A percentile compares a stretch with the other conserved stretches of the same genome.
These are phyloP conservation scores for Gymnogyps californianus DNA, from an alignment of 2,113 vertebrate species.

Conservation along the genomic window DNA sequence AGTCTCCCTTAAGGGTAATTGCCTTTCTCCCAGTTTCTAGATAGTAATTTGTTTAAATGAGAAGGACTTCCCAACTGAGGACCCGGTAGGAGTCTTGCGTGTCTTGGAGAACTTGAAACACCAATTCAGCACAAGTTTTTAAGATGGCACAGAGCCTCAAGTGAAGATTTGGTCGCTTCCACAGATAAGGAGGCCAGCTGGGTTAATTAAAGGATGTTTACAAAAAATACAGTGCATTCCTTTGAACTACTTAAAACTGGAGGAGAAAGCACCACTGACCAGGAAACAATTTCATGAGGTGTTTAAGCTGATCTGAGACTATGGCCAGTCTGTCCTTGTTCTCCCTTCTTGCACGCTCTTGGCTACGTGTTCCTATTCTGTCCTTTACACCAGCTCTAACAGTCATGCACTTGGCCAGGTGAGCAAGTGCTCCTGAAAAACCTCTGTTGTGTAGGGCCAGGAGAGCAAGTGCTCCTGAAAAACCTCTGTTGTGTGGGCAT, in stretches of 20 bases:
- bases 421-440: not conserved
- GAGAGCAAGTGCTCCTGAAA: not conserved
- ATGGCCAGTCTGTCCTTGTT: not conserved
- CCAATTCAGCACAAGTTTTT: not conserved
- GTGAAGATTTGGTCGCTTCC: not conserved
- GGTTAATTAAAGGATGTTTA: not conserved
- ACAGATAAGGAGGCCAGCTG: not conserved
- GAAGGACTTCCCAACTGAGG: not conserved
- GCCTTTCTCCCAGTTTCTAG: not conserved
- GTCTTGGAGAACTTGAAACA: not conserved
- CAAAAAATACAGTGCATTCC: not conserved
- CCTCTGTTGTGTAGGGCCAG: too few relatives aligned
- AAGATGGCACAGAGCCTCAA: not conserved
- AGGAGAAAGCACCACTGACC: not conserved
- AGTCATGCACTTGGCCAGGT: accelerated
- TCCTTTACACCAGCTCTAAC: not conserved
- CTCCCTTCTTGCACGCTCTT: not conserved
- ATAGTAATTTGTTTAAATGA: not conserved
- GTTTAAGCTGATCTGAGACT: not conserved
- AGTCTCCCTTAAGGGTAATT: not conserved
- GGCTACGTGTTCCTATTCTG: not conserved
- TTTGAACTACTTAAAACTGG: not conserved
- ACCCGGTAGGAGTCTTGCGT: not conserved
- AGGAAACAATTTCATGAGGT: not conserved
- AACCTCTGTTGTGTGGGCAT: not conserved